Evolutionary conservation across 2,797 vertebrate species (phyloP).

Genomic region (Sebastes trivittatus): DNA sequence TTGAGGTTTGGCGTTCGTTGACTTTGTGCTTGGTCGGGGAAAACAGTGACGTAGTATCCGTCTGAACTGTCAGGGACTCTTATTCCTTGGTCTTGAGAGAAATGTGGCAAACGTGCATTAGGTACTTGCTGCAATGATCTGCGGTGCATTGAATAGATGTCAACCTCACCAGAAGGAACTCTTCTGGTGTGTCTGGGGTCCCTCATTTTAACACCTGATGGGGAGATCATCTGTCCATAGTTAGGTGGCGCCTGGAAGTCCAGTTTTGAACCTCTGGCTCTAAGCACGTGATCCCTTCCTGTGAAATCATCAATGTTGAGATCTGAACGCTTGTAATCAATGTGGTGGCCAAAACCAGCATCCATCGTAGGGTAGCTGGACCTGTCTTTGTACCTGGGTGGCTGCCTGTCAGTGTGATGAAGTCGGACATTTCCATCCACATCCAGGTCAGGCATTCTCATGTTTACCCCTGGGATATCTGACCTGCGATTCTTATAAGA

Average conservation of each 20-base stretch:
- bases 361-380: conserved; percentile 38
- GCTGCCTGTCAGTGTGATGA: background rate
- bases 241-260: conserved; percentile 8
- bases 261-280: conserved; percentile 51
- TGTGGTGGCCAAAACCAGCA: background rate
- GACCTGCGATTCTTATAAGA: conserved; percentile 41
- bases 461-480: conserved; percentile 25
- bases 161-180: background rate
- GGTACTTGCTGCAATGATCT: background rate
- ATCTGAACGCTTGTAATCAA: conserved; percentile 57
- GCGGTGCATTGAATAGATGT: background rate
- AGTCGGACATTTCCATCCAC: conserved; percentile 47
- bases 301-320: conserved; percentile 78
- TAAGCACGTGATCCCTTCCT: conserved; percentile 61
- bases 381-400: conserved; percentile 10
- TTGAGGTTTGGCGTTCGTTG: conserved; percentile 50
- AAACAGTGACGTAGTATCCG: conserved; percentile 65
- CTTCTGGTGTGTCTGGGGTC: conserved; percentile 9
- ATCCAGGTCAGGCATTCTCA: conserved; percentile 60
- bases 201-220: background rate
- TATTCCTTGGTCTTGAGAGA: conserved; percentile 11
- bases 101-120: background rate
- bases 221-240: background rate
- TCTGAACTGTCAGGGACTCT: conserved; percentile 15
- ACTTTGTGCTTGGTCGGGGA: conserved; percentile 45